Percentiles rank a stretch among this genome's conserved stretches.
These are phyloP conservation scores for Ommatoiulus sabulosus DNA, from an alignment of 2,888 invertebrate species.

Conservation along the genomic window DNA sequence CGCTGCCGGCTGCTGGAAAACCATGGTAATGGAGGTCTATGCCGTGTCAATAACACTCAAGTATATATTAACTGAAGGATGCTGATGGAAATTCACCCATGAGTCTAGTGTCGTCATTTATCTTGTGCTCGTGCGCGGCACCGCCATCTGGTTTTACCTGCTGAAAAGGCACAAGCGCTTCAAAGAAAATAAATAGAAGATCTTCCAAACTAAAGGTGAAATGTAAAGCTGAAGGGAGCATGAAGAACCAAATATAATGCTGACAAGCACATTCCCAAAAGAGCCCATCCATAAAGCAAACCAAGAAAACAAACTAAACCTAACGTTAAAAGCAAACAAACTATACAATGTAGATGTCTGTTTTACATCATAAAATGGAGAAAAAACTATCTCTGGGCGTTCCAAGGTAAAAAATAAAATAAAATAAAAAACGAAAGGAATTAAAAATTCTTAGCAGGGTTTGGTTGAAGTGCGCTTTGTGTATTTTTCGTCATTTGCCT, in stretches of 20 bases:
- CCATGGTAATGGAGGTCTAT: neutral
- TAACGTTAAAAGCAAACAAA: conserved; percentile 1
- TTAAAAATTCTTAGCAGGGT: too few species aligned
- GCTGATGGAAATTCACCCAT: conserved; percentile 24
- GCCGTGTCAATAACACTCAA: neutral
- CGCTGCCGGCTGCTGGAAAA: neutral
- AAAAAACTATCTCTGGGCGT: neutral
- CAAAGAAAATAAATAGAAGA: neutral
- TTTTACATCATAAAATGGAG: neutral
- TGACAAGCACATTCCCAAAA: neutral
- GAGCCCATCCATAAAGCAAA: neutral
- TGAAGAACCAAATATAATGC: conserved; percentile 22
- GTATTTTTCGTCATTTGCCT: too few species aligned
- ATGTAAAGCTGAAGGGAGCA: neutral
- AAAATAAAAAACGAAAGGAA: too few species aligned
- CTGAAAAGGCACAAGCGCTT: neutral
- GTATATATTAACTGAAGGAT: neutral
- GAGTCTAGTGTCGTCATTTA: neutral
- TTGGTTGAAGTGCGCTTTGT: too few species aligned
- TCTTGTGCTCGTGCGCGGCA: neutral
- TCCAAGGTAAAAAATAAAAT: neutral
- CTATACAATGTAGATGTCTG: neutral
- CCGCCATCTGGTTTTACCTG: neutral
- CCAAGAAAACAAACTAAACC: conserved; percentile 14
- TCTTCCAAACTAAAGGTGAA: neutral